Evolutionary conservation across 2,797 vertebrate genomes (phyloP), one percentile per base, ranked within the genome.

Genomic region (Sebastes matsubarae): DNA sequence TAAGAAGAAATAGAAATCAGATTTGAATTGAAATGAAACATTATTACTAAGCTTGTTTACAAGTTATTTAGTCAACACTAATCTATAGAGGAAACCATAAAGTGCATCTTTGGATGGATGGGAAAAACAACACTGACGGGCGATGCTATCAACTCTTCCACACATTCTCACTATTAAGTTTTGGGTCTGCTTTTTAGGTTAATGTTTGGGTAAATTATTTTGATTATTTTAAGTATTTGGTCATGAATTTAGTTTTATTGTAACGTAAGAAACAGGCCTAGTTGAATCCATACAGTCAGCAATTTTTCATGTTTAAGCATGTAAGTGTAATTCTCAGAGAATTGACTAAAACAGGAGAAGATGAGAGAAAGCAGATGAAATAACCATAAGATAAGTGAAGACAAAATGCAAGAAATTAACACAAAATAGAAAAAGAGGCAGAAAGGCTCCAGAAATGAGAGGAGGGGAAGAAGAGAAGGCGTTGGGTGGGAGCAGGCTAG

Each of bases 321-420:
- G 50, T 52, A n/a, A 57, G 30, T 42, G 57, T 57, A 52, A 71
- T 70, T 75, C 32, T 36, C 57, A 20, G 46, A 80, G 50, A 71
- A 30, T 3, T 10, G 65, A n/a, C 9, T 36, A 27, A 60, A 14
- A 32, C 29, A 22, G 16, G 6, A 65, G 8, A 16, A 42, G 14
- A 46, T 46, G 12, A 58, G 24, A 46, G 18, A 65, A 55, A 58
- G 55, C 16, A 68, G 20, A 70, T 27, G 6, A 32, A 6, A 75
- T 67, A 46, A 76, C 18, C 6, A 10, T 5, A 24, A 36, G 1
- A 29, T 20, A 32, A 69, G n/a, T 20, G 13, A 60, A 12, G 11
- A 58, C n/a, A 1, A 64, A 54, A 73, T 24, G 13, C n/a, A 65
- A 42, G 60, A 78, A 81, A 60, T 58, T 1, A 81, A 42, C 6